A percentile compares a stretch with the other conserved stretches of the same genome.
These are phyloP conservation scores for Tenthredo notha DNA, from an alignment of 2,888 invertebrate species.

Conservation along the genomic window DNA sequence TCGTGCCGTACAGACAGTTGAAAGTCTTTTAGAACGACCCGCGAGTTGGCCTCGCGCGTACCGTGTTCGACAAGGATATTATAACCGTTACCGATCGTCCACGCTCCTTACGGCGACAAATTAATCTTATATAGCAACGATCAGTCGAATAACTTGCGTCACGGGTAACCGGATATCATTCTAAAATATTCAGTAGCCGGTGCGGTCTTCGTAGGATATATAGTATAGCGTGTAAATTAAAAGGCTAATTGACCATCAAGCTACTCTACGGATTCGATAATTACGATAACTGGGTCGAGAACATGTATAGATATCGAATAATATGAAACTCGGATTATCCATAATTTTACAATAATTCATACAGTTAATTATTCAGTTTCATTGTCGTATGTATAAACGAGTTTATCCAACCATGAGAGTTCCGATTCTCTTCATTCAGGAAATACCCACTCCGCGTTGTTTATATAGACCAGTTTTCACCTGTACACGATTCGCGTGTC, in stretches of 20 bases:
- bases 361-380: background rate
- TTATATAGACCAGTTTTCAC: background rate
- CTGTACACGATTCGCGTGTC: slow-evolving; percentile 23
- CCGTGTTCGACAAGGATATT: slow-evolving; percentile 45
- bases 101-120: slow-evolving; percentile 35
- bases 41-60: slow-evolving; percentile 32
- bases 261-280: background rate
- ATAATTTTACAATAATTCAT: background rate
- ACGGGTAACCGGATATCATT: slow-evolving; percentile 32
- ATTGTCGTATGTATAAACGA: background rate
- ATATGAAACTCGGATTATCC: too few relatives aligned
- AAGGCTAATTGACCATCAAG: background rate
- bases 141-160: slow-evolving; percentile 6
- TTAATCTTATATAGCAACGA: slow-evolving; percentile 24
- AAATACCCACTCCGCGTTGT: background rate
- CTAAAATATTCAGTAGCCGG: slow-evolving; percentile 38
- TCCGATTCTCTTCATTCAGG: background rate
- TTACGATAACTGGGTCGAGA: background rate
- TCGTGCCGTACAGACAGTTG: background rate
- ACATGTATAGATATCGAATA: too few relatives aligned
- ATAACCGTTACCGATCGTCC: slow-evolving; percentile 41
- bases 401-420: background rate
- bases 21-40: background rate
- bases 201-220: slow-evolving; percentile 7
- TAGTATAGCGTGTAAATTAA: background rate